Evolutionary conservation across 1,140 invertebrate species (phyloP).

Genomic region (Pseudomyrmex flavicornis): DNA sequence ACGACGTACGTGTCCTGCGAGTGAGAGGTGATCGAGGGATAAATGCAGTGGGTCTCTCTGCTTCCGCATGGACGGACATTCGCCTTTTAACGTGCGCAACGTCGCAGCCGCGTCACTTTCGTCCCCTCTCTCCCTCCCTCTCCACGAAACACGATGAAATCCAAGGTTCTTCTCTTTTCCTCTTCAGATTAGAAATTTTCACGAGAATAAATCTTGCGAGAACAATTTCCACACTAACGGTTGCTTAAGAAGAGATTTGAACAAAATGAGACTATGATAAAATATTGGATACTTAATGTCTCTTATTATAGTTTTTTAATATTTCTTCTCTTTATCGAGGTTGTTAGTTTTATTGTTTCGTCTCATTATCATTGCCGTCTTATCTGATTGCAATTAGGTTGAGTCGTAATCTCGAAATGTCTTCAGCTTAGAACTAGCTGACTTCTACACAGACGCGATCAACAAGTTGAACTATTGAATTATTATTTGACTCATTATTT

Average conservation of each 20-base stretch:
- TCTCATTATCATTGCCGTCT: no score
- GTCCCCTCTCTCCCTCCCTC: not conserved
- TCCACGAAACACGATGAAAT: not conserved
- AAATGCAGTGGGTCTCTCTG: conserved; percentile 69
- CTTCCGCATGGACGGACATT: conserved; percentile 77
- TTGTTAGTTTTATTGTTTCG: no score
- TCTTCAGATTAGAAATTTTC: not conserved
- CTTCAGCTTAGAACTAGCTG: no score
- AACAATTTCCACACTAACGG: not conserved
- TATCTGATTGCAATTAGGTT: no score
- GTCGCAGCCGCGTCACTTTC: conserved; percentile 2
- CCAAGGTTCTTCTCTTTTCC: not conserved
- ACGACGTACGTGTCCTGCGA: conserved; percentile 76
- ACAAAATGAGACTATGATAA: no score
- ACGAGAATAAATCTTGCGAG: not conserved
- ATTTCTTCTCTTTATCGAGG: not conserved
- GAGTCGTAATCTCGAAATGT: no score
- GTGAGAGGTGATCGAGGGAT: conserved; percentile 76
- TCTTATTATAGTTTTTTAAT: not conserved
- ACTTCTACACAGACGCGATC: no score
- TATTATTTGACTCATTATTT: no score
- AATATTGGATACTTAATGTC: no score
- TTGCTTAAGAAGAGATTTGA: not conserved
- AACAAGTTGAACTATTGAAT: no score
- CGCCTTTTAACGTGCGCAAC: conserved; percentile 67